Evolutionary conservation across 2,113 vertebrate genomes (phyloP).

Genomic region (Phalacrocorax carbo): DNA sequence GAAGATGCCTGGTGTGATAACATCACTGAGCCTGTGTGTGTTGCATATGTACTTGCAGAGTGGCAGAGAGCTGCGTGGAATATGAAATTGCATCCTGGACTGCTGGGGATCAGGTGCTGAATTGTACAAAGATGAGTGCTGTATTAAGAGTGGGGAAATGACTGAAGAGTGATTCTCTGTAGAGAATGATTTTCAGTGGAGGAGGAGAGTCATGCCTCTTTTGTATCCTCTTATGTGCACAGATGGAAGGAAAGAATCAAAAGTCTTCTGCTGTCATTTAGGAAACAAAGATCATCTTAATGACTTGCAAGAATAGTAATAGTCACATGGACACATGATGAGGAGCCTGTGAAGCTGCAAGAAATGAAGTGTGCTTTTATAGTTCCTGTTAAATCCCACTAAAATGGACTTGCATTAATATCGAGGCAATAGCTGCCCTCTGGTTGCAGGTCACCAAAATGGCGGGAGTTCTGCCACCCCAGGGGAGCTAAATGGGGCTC

Average conservation of each 20-base stretch:
- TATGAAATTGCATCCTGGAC: not conserved
- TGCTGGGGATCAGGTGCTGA: not conserved
- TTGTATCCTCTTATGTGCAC: not conserved
- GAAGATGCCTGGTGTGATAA: not conserved
- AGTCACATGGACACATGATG: not conserved
- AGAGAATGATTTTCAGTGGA: not conserved
- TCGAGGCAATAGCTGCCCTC: not conserved
- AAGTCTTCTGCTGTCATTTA: not conserved
- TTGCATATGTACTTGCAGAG: not conserved
- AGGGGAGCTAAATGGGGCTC: not conserved
- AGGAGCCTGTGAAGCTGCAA: not conserved
- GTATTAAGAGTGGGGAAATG: not conserved
- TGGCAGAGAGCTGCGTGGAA: not conserved
- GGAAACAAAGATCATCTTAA: not conserved
- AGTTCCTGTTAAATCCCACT: not conserved
- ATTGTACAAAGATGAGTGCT: not conserved
- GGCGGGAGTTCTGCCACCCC: not conserved
- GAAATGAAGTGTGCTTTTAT: not conserved
- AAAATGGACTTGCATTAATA: not conserved
- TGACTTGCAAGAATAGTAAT: not conserved
- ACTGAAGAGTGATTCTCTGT: not conserved
- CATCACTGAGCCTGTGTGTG: not conserved
- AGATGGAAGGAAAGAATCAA: not conserved
- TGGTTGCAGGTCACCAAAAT: not conserved
- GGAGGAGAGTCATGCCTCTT: not conserved